phyloP scores from a whole-genome alignment of 1,140 invertebrate species.

The Rhopalosiphum maidis region DNA sequence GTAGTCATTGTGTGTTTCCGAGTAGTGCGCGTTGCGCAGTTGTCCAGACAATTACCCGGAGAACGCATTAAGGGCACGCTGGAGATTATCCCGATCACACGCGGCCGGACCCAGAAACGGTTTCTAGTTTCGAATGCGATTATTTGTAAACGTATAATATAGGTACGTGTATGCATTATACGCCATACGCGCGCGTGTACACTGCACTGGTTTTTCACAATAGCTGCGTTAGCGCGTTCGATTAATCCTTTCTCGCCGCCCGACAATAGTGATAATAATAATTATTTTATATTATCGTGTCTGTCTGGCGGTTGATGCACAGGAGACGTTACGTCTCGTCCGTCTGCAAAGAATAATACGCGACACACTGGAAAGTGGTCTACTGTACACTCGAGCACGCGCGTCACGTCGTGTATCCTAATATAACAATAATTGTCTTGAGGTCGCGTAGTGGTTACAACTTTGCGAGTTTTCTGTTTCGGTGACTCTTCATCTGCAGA shows the following conservation, averaged over 20 bases:
- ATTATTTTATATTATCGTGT: background rate
- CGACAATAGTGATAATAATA: background rate
- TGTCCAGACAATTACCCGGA: slow-evolving; percentile 24
- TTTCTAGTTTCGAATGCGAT: background rate
- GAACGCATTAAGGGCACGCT: slow-evolving; percentile 38
- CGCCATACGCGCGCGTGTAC: background rate
- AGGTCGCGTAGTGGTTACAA: background rate
- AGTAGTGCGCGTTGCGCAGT: background rate
- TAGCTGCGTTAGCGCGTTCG: background rate
- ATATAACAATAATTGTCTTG: background rate
- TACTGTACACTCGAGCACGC: background rate
- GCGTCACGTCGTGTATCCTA: background rate
- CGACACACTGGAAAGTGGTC: background rate
- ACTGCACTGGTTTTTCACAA: slow-evolving; percentile 7
- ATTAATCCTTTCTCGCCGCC: slow-evolving; percentile 5
- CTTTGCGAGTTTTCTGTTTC: background rate
- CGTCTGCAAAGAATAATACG: background rate
- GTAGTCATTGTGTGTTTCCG: background rate
- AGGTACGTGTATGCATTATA: background rate
- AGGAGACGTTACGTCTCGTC: background rate
- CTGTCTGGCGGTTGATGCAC: background rate
- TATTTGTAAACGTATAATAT: background rate
- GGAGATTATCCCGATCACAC: slow-evolving; percentile 38
- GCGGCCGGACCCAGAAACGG: background rate
- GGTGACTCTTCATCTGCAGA: background rate